Conservation (phyloP, 2,797 vertebrate species). For the Linurgus olivaceus region DNA sequence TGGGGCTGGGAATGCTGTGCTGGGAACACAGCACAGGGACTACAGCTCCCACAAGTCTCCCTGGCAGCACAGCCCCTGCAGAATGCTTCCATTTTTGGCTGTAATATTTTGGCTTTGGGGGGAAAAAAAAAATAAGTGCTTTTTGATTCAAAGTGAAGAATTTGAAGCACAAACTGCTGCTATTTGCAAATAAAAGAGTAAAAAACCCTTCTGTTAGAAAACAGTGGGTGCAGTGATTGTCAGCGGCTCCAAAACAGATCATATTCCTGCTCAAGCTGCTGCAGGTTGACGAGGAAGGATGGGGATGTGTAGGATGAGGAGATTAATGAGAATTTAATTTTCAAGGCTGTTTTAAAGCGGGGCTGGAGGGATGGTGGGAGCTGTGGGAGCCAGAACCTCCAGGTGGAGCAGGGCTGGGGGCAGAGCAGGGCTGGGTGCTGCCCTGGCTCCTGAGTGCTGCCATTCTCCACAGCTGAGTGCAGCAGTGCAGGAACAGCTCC, state of each 20-base stretch:
- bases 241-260: background rate
- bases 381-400: background rate
- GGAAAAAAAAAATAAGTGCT: background rate
- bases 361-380: background rate
- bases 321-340: background rate
- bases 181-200: background rate
- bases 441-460: background rate
- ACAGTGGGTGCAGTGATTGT: background rate
- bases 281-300: background rate
- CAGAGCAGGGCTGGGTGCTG: background rate
- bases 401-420: background rate
- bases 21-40: background rate
- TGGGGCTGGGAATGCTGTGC: rapidly evolving
- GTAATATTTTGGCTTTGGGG: background rate
- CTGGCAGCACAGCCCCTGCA: background rate
- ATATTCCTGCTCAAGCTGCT: background rate
- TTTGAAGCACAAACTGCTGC: background rate
- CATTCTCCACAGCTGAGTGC: background rate
- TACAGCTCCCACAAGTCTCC: background rate
- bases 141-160: background rate
- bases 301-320: background rate
- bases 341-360: rapidly evolving
- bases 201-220: background rate
- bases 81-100: background rate
- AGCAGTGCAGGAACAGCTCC: background rate